Evolutionary conservation across 2,797 vertebrate species (phyloP).

Genomic region (Sebastiscus albofasciatus): DNA sequence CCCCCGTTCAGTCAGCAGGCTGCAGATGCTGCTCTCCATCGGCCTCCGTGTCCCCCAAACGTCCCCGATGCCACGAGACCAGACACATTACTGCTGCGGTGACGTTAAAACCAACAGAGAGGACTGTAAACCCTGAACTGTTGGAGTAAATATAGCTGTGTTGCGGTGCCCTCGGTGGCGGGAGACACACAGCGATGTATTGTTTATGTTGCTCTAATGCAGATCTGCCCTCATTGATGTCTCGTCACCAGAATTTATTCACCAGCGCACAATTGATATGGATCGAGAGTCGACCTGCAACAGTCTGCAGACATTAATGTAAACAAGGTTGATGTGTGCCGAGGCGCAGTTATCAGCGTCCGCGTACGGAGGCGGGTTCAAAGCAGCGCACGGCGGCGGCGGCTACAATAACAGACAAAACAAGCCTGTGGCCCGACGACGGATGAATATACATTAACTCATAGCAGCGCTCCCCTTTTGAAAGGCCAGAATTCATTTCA

Average conservation of each 20-base stretch:
- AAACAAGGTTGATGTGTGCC: slow-evolving; percentile 89
- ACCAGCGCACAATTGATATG: slow-evolving; percentile 89
- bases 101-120: slow-evolving; percentile 62
- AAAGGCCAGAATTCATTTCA: slow-evolving; percentile 71
- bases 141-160: slow-evolving; percentile 23
- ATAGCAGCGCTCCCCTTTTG: slow-evolving; percentile 34
- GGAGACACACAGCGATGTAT: slow-evolving; percentile 26
- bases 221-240: slow-evolving; percentile 76
- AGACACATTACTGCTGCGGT: slow-evolving; percentile 49
- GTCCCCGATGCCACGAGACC: slow-evolving; percentile 49
- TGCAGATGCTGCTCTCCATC: slow-evolving; percentile 68
- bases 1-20: slow-evolving; percentile 44
- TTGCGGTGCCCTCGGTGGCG: slow-evolving; percentile 33
- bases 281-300: slow-evolving; percentile 89
- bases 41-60: slow-evolving; percentile 58
- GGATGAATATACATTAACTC: slow-evolving; percentile 65
- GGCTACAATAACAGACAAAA: slow-evolving; percentile 49
- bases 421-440: slow-evolving; percentile 30
- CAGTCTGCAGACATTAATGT: slow-evolving; percentile 87
- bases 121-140: slow-evolving; percentile 35
- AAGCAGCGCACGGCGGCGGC: slow-evolving; percentile 5
- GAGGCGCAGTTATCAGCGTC: slow-evolving; percentile 82
- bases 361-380: slow-evolving; percentile 36
- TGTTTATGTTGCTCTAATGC: slow-evolving; percentile 54
- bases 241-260: slow-evolving; percentile 89